Percentiles rank a stretch among this genome's conserved stretches.
These are phyloP conservation scores for Odocoileus virginianus DNA, from an alignment of 2,113 vertebrate species.

Conservation along the genomic window DNA sequence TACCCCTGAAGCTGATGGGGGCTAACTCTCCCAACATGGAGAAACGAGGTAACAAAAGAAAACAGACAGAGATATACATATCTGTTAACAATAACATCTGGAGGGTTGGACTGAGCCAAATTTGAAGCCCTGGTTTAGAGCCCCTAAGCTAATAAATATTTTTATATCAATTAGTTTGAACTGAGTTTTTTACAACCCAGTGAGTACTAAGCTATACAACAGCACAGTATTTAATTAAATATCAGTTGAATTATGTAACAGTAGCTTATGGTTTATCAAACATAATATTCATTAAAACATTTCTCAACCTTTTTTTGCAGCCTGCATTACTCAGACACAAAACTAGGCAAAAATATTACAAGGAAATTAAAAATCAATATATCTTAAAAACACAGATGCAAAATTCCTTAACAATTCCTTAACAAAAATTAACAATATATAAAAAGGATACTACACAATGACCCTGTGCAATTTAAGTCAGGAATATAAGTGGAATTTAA, in stretches of 20 bases:
- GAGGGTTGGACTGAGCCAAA: neutral
- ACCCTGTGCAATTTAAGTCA: neutral
- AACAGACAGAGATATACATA: neutral
- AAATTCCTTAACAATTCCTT: neutral
- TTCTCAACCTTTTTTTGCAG: neutral
- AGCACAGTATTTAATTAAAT: constrained; percentile 10
- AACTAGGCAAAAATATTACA: constrained; percentile 12
- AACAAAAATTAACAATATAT: neutral
- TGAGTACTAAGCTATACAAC: neutral
- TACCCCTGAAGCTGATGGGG: neutral
- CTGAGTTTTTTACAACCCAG: neutral
- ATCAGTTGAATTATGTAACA: constrained; percentile 4
- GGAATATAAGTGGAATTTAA: neutral
- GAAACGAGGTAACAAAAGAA: constrained; percentile 17
- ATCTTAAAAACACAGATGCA: neutral
- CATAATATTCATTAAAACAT: neutral
- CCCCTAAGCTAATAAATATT: neutral
- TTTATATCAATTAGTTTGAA: neutral
- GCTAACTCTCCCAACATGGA: neutral
- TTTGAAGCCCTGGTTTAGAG: neutral
- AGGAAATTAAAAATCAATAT: neutral
- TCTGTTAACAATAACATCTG: neutral
- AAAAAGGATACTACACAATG: neutral
- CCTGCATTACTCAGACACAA: neutral
- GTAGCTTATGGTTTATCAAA: neutral